Conservation (phyloP, 2,888 invertebrate genomes). For the Andrena flavipes region DNA sequence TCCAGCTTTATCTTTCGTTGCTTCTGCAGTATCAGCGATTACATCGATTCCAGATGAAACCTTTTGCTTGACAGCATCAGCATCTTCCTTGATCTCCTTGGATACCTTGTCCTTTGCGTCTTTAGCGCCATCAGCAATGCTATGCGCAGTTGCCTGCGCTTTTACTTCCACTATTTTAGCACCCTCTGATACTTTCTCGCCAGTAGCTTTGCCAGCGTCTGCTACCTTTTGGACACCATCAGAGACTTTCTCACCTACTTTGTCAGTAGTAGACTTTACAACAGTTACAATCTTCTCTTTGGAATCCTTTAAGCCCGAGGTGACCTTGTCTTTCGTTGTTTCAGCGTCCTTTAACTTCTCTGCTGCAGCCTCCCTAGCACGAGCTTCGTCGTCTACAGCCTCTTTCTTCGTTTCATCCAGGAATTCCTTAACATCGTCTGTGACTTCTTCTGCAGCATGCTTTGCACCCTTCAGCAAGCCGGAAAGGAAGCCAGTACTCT, state of each 20-base stretch:
- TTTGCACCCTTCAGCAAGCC: constrained; percentile 72
- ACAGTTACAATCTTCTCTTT: constrained; percentile 53
- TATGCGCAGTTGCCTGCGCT: not conserved
- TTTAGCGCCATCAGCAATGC: not conserved
- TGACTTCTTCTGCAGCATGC: constrained; percentile 67
- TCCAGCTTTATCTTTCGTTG: constrained; percentile 72
- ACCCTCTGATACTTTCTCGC: constrained; percentile 5
- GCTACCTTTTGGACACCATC: constrained; percentile 7
- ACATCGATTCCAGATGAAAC: constrained; percentile 56
- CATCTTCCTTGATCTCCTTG: constrained; percentile 64
- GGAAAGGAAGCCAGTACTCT: constrained; percentile 70
- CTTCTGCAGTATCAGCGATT: constrained; percentile 84
- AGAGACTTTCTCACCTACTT: not conserved
- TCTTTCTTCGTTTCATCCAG: constrained; percentile 85
- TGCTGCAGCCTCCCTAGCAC: constrained; percentile 55
- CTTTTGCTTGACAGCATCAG: constrained; percentile 53
- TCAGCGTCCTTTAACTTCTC: constrained; percentile 48
- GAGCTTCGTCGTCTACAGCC: constrained; percentile 64
- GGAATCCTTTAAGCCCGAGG: constrained; percentile 43
- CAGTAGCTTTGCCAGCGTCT: constrained; percentile 4
- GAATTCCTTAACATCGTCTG: constrained; percentile 82
- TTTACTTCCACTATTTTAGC: not conserved
- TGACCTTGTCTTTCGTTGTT: constrained; percentile 53
- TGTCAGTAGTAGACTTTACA: not conserved
- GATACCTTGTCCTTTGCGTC: constrained; percentile 42